Percentiles rank a stretch among this genome's conserved stretches.
These are phyloP conservation scores for Tenebrosternarchus preto DNA, from an alignment of 2,113 vertebrate genomes.

Conservation along the genomic window DNA sequence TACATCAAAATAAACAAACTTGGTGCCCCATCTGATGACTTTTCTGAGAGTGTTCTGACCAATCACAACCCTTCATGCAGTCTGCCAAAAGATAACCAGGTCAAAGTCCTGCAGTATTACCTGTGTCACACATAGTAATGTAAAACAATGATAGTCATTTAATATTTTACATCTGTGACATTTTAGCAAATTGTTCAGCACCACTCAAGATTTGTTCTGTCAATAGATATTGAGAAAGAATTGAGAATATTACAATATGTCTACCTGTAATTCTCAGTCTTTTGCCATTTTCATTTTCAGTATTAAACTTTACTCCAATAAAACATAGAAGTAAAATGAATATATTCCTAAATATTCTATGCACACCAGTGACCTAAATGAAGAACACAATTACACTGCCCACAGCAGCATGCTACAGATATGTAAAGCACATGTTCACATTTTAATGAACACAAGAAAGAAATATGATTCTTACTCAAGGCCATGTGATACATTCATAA, in stretches of 20 bases:
- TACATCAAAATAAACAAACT: neutral
- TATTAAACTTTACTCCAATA: no score
- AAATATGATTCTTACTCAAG: slow-evolving; percentile 4
- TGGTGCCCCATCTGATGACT: no score
- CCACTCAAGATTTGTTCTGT: no score
- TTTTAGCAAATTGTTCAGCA: no score
- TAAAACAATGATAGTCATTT: neutral
- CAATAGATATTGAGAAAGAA: no score
- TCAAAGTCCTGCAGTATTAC: neutral
- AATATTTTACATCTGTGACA: no score
- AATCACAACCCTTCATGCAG: neutral
- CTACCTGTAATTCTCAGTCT: no score
- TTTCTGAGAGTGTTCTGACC: neutral
- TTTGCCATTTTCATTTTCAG: no score
- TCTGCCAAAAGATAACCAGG: neutral
- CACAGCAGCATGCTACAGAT: neutral
- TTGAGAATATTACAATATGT: no score
- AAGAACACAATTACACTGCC: neutral
- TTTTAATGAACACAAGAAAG: neutral
- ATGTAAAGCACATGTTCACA: neutral
- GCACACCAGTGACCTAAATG: neutral
- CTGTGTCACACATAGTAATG: no score
- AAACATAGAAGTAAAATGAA: neutral
- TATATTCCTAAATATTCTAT: neutral
- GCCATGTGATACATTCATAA: slow-evolving; percentile 29